A percentile compares a stretch with the other conserved stretches of the same genome.
Conservation (phyloP, 2,113 vertebrate genomes). For the Pterocles gutturalis region DNA sequence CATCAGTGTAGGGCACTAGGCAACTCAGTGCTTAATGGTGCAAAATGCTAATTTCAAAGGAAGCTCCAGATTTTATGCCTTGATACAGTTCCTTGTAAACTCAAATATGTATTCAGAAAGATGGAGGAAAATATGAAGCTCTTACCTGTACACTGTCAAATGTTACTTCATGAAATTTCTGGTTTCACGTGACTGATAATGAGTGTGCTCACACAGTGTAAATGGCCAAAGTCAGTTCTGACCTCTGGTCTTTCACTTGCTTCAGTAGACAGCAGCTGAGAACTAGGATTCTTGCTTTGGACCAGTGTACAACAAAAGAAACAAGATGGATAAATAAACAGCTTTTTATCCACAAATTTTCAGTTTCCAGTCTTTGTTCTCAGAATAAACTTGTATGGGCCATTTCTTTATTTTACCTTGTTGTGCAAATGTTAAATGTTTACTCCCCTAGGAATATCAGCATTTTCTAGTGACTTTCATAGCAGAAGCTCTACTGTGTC, state of each 20-base stretch:
- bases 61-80: background rate
- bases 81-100: background rate
- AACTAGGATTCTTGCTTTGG: background rate
- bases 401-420: background rate
- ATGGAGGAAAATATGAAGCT: background rate
- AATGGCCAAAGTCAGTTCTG: background rate
- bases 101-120: background rate
- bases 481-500: background rate
- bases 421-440: background rate
- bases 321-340: background rate
- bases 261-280: background rate
- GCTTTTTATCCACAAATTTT: background rate
- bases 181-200: background rate
- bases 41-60: background rate
- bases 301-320: background rate
- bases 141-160: background rate
- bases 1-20: background rate
- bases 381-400: background rate
- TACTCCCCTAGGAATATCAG: background rate
- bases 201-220: background rate
- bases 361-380: background rate
- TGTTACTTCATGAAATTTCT: background rate
- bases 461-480: background rate
- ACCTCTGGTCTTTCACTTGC: background rate
- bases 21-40: background rate